Evolutionary conservation across 2,888 invertebrate species (phyloP).

Genomic region (Notodromas monacha): DNA sequence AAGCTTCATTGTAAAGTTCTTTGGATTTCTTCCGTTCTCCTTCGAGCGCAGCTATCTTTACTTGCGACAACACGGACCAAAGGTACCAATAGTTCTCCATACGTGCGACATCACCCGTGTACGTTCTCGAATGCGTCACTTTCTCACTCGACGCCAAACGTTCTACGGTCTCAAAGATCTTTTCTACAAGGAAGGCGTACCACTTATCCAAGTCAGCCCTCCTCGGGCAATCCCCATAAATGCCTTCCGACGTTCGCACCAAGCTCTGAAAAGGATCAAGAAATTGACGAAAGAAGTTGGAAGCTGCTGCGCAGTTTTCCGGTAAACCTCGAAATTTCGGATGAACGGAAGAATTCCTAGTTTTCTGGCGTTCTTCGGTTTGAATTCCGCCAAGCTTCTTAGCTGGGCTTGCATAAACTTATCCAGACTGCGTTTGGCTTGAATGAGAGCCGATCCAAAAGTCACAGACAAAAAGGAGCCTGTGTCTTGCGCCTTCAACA

Average conservation of each 20-base stretch:
- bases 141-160: conserved; percentile 45
- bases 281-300: background rate
- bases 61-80: conserved; percentile 44
- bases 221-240: conserved; percentile 52
- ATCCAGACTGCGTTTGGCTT: conserved; percentile 66
- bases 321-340: conserved; percentile 38
- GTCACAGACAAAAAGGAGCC: conserved; percentile 59
- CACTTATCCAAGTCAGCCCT: conserved; percentile 70
- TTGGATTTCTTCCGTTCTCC: conserved; percentile 59
- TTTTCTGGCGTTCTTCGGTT: conserved; percentile 23
- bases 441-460: conserved; percentile 49
- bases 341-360: conserved; percentile 53
- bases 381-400: conserved; percentile 40
- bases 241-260: conserved; percentile 47
- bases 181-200: conserved; percentile 43
- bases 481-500: conserved; percentile 53
- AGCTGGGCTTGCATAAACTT: conserved; percentile 54
- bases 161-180: conserved; percentile 48
- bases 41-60: conserved; percentile 67
- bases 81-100: conserved; percentile 80
- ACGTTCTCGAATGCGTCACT: conserved; percentile 58
- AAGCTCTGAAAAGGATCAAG: conserved; percentile 24
- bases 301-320: conserved; percentile 5
- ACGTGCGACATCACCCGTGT: too few relatives aligned
- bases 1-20: conserved; percentile 53